Percentiles rank a stretch among this genome's conserved stretches.
Conservation (phyloP, 2,113 vertebrate species). For the Trogon melanurus region DNA sequence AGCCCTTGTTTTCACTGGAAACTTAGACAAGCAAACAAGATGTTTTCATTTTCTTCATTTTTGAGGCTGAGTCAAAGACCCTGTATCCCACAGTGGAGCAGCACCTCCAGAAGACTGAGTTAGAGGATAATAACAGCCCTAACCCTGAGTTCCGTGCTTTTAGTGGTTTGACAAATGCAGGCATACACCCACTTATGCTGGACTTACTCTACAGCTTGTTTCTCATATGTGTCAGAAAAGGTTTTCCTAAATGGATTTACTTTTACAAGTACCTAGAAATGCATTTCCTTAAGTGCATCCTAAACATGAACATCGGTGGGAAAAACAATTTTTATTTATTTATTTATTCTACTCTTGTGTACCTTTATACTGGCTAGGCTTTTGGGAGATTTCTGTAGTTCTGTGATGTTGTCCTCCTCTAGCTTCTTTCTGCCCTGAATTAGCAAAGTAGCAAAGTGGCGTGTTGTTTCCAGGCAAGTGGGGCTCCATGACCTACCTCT, state of each 20-base stretch:
- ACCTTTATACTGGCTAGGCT: background rate
- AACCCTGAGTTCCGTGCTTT: background rate
- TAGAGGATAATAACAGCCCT: background rate
- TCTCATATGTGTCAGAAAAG: background rate
- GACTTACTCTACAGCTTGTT: background rate
- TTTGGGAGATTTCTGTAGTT: background rate
- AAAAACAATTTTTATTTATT: background rate
- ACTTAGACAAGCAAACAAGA: background rate
- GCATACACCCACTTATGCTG: background rate
- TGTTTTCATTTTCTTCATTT: background rate
- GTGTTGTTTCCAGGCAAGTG: background rate
- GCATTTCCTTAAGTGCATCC: background rate
- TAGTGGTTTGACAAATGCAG: background rate
- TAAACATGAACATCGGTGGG: background rate
- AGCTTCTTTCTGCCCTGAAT: background rate
- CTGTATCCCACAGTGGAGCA: background rate
- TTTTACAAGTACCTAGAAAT: background rate
- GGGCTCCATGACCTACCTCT: background rate
- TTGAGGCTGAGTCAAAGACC: background rate
- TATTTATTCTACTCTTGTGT: background rate
- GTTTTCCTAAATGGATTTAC: background rate
- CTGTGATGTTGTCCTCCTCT: background rate
- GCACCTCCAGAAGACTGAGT: background rate
- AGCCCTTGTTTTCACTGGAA: background rate
- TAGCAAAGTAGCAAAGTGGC: background rate